Evolutionary conservation across 2,888 invertebrate genomes (phyloP).

Genomic region (Biston betularia): DNA sequence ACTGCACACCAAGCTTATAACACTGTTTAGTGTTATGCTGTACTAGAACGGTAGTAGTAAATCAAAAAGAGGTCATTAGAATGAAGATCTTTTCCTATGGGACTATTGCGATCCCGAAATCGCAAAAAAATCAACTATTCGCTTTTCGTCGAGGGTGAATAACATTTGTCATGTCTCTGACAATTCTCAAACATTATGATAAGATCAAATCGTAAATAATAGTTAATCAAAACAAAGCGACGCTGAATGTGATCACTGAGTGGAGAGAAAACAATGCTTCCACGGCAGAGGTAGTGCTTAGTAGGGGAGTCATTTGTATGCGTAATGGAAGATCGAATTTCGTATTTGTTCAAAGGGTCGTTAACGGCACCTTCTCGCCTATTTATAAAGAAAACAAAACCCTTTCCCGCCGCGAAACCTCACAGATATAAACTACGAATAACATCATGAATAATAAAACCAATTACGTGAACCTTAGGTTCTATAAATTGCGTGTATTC

Average conservation of each 20-base stretch:
- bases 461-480: slow-evolving; percentile 47
- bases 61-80: too few relatives aligned
- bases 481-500: slow-evolving; percentile 31
- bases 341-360: slow-evolving; percentile 85
- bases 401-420: slow-evolving; percentile 71
- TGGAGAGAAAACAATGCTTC: slow-evolving; percentile 75
- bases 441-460: slow-evolving; percentile 63
- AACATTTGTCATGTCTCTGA: slow-evolving; percentile 14
- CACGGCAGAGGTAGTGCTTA: slow-evolving; percentile 59
- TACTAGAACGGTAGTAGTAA: too few relatives aligned
- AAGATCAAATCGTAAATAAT: slow-evolving; percentile 27
- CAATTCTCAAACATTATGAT: slow-evolving; percentile 12
- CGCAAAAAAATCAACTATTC: too few relatives aligned
- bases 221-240: slow-evolving; percentile 36
- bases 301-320: slow-evolving; percentile 80
- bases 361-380: slow-evolving; percentile 83
- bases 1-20: too few relatives aligned
- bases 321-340: slow-evolving; percentile 85
- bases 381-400: slow-evolving; percentile 85
- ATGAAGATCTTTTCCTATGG: too few relatives aligned
- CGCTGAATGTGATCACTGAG: slow-evolving; percentile 63
- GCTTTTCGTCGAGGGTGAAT: neutral
- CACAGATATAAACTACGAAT: slow-evolving; percentile 50
- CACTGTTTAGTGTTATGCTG: too few relatives aligned
- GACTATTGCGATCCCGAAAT: too few relatives aligned